Evolutionary conservation across 2,888 invertebrate species (phyloP), one percentile per base, ranked within the genome.

Genomic region (Masnerella sp.): DNA sequence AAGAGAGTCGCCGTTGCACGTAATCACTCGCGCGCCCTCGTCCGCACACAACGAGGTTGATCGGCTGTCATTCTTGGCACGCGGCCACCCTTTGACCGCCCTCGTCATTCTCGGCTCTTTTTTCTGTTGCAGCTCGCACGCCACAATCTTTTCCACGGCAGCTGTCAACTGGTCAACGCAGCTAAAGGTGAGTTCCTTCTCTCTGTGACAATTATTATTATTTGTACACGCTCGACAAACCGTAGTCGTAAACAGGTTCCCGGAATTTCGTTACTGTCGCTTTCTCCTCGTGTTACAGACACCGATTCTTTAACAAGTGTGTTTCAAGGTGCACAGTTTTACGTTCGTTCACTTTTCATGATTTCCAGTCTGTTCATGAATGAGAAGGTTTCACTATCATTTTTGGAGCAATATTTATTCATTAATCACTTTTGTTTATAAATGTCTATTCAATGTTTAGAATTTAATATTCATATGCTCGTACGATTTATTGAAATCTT

Each of bases 71-170:
- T 12, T 45, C 54, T 61, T 68, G 68, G 69, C 69, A 32, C 22
- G 12, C 17, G 32, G 47, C 54, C 70, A 70, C 2, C 25, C 9
- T 25, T 11, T 5, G 12, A 5, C 15, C 40, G 11, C 54, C 17
- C 45, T 5, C 36, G 8, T 65, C 34, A 59, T 25, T 20, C 2
- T 2, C 18, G 17, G n/a, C 9, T 15, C 14, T 40, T 45, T 52
- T 76, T 73, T 49, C 77, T 43, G 58, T 85, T 83, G 68, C 80
- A 85, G 84, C 75, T 84, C 18, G 75, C 79, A 18, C 81, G 79
- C 30, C 82, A 79, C 56, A 78, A 76, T 56, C 58, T 77, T 56
- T 76, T 78, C 45, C 79, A 78, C 45, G 77, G 67, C 61, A 78
- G 76, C 76, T 73, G 75, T 79, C 77, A 78, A 52, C 64, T 78